Evolutionary conservation across 2,797 vertebrate species (phyloP).

Genomic region (Malurus leucopterus): DNA sequence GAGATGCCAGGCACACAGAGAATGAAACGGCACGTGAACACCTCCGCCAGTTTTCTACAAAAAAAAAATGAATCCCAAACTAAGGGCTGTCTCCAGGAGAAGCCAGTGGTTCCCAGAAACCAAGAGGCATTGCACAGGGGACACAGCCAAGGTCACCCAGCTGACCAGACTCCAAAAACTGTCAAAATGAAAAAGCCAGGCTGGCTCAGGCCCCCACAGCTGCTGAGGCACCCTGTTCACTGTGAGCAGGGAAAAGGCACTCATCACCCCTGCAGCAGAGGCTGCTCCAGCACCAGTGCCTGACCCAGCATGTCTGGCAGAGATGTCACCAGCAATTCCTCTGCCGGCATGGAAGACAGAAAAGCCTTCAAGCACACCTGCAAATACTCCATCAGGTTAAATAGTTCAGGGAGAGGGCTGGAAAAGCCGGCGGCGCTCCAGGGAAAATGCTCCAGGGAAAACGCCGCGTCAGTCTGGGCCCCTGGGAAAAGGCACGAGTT

Average conservation of each 20-base stretch:
- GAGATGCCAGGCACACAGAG: background rate
- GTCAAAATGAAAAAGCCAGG: background rate
- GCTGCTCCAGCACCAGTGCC: background rate
- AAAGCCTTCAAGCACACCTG: background rate
- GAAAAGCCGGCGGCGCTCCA: accelerated
- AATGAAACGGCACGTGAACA: background rate
- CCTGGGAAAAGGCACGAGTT: conserved; percentile 29
- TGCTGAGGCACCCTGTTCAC: background rate
- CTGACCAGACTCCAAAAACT: background rate
- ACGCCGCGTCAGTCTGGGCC: background rate
- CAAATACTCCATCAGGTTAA: background rate
- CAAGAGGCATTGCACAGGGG: background rate
- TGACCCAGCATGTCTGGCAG: background rate
- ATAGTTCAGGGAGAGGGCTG: background rate
- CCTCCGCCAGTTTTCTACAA: background rate
- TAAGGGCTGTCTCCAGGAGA: background rate
- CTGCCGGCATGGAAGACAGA: background rate
- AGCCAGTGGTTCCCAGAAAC: background rate
- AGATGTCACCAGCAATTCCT: background rate
- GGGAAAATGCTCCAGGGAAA: background rate
- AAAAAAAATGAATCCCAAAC: background rate
- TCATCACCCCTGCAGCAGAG: background rate
- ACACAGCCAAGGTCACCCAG: background rate
- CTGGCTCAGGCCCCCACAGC: background rate
- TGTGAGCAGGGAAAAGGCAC: background rate